A percentile compares a stretch with the other conserved stretches of the same genome.
Conservation (phyloP, 92 coral and sea anemone genomes). For the Plumapathes pennacea region DNA sequence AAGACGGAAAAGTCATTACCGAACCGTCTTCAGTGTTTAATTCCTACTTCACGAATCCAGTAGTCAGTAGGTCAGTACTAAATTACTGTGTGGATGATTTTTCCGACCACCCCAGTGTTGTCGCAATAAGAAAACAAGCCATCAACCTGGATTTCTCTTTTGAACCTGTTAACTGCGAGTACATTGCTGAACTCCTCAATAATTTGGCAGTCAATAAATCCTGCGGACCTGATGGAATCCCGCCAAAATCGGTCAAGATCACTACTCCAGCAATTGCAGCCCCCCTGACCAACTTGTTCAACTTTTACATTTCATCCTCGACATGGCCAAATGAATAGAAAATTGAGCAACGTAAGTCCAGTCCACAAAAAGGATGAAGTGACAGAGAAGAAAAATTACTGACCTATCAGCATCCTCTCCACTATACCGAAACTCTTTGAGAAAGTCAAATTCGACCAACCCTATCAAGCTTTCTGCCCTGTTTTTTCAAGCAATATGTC, state of each 20-base stretch:
- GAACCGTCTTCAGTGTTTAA: conserved; percentile 10
- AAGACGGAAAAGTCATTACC: conserved; percentile 11
- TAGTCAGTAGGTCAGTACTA: conserved; percentile 1
- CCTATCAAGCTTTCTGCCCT: conserved; percentile 1
- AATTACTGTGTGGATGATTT: conserved; percentile 10
- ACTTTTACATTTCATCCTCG: conserved; percentile 10
- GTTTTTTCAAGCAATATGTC: conserved; percentile 22
- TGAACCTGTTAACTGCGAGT: neutral
- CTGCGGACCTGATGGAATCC: conserved; percentile 23
- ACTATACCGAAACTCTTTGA: conserved; percentile 10
- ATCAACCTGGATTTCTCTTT: conserved; percentile 28
- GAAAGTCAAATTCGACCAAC: conserved; percentile 11
- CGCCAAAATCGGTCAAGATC: conserved; percentile 5
- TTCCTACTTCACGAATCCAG: conserved; percentile 10
- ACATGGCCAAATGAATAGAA: conserved; percentile 14
- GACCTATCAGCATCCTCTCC: conserved; percentile 31
- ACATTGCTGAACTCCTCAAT: conserved; percentile 19
- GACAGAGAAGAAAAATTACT: conserved; percentile 22
- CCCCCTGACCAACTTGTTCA: conserved; percentile 16
- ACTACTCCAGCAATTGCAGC: conserved; percentile 17
- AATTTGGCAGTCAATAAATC: conserved; percentile 18
- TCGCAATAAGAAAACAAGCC: conserved; percentile 9
- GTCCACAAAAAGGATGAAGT: conserved; percentile 23
- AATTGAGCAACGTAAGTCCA: conserved; percentile 14
- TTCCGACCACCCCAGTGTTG: conserved; percentile 17